Evolutionary conservation across 2,888 invertebrate genomes (phyloP), one percentile per base, ranked within the genome.

Genomic region (Epinotia demarniana): DNA sequence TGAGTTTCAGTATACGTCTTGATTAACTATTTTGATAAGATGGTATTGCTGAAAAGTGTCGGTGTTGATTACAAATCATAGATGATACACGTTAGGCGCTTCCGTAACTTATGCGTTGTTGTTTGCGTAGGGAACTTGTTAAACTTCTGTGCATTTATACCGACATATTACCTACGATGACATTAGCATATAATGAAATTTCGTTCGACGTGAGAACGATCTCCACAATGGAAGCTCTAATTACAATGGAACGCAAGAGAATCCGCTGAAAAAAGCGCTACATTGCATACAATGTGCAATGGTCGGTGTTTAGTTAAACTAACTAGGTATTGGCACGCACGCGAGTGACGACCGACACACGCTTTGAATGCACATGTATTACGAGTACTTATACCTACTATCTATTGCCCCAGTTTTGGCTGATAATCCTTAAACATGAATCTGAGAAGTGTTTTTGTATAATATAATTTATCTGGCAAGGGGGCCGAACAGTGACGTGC

Each of bases 191-290:
- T 46, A 72, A 75, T 72, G 72, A 61, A 86, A 88, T 89, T 84
- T 85, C 78, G 77, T 76, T 57, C 71, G 76, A 79, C 87, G 87
- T 89, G 89, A 84, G 89, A 89, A 84, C 88, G 89, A 89, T 85
- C 83, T 85, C 84, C 82, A 86, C 89, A 89, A 89, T 87, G 81
- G 80, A 75, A 84, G 84, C 84, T 89, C 86, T 87, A 87, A 88
- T 87, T 87, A 85, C 81, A 86, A 86, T 86, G 82, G 83, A 83
- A 83, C 82, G 86, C 85, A 80, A 81, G 81, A 84, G 83, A 84
- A 87, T 85, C 82, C 68, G 79, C 77, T 83, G 82, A 86, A 87
- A 87, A 88, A 82, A 88, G 81, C 82, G 84, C 83, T 86, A 80
- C 81, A 82, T 80, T 85, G 87, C 83, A 87, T 85, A 86, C 86